phyloP scores from a whole-genome alignment of 2,113 vertebrate species.

The Dolichallabes microphthalmus region DNA sequence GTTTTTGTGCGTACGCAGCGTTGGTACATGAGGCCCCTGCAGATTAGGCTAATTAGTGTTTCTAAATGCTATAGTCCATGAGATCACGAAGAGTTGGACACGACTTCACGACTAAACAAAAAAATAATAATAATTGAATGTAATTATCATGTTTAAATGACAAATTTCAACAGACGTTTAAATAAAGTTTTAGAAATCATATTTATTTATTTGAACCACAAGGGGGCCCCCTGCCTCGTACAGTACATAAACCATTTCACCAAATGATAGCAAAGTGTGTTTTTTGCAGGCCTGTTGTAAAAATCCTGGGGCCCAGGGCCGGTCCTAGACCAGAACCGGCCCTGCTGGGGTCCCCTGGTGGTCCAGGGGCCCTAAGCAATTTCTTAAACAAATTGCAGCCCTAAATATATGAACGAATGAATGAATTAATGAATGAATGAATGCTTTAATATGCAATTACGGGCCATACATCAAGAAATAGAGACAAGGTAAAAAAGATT shows the following conservation, averaged over 20 bases:
- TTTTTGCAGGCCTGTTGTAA: not conserved
- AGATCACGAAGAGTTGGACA: too few species aligned
- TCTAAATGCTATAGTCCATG: too few species aligned
- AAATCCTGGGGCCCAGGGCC: not conserved
- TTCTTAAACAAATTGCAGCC: not conserved
- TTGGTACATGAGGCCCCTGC: too few species aligned
- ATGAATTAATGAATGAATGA: not conserved
- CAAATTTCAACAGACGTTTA: not conserved
- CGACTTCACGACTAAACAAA: too few species aligned
- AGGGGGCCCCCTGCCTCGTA: not conserved
- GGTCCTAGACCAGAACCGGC: too few species aligned
- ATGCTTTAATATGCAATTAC: not conserved
- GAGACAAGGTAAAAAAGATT: not conserved
- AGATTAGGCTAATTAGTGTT: too few species aligned
- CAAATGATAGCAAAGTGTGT: not conserved
- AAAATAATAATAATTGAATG: too few species aligned
- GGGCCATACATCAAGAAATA: not conserved
- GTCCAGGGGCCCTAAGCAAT: not conserved
- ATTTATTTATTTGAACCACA: not conserved
- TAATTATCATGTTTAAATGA: not conserved
- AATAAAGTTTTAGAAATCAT: too few species aligned
- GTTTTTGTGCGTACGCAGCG: too few species aligned
- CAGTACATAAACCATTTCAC: not conserved
- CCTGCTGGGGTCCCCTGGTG: not conserved
- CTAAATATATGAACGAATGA: not conserved